Evolutionary conservation across 2,888 invertebrate species (phyloP).

Genomic region (Amblyjoppa proteus): DNA sequence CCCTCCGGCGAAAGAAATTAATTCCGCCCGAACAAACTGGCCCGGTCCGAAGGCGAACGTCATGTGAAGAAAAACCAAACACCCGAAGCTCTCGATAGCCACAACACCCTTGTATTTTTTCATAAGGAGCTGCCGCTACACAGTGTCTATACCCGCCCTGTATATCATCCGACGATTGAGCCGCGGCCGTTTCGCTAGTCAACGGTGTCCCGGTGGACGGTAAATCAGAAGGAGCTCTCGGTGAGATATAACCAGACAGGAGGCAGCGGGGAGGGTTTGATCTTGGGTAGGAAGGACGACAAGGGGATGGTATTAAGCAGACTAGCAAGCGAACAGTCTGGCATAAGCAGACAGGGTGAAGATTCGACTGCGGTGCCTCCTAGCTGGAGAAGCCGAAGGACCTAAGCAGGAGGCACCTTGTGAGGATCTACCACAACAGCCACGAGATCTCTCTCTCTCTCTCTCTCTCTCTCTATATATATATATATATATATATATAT

Average conservation of each 20-base stretch:
- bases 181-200: constrained; percentile 57
- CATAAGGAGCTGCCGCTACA: not conserved
- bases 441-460: not conserved
- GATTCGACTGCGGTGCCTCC: constrained; percentile 53
- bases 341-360: constrained; percentile 51
- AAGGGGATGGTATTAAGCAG: constrained; percentile 14
- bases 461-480: constrained; percentile 5
- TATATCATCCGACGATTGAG: constrained; percentile 69
- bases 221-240: constrained; percentile 53
- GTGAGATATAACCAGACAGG: constrained; percentile 4
- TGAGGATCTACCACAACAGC: constrained; percentile 22
- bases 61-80: constrained; percentile 4
- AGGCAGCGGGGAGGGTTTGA: constrained; percentile 19
- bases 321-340: constrained; percentile 35
- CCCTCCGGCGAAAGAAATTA: constrained; percentile 47
- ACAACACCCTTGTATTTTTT: not conserved
- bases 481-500: constrained; percentile 12
- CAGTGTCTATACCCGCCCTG: constrained; percentile 21
- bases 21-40: constrained; percentile 48
- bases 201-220: constrained; percentile 49
- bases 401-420: constrained; percentile 49
- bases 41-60: constrained; percentile 1
- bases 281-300: constrained; percentile 37
- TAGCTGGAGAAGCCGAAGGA: constrained; percentile 61
- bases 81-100: constrained; percentile 8